These are phyloP conservation scores for Echeneis naucrates DNA, from an alignment of 2,797 vertebrate species.

Conservation along the genomic window DNA sequence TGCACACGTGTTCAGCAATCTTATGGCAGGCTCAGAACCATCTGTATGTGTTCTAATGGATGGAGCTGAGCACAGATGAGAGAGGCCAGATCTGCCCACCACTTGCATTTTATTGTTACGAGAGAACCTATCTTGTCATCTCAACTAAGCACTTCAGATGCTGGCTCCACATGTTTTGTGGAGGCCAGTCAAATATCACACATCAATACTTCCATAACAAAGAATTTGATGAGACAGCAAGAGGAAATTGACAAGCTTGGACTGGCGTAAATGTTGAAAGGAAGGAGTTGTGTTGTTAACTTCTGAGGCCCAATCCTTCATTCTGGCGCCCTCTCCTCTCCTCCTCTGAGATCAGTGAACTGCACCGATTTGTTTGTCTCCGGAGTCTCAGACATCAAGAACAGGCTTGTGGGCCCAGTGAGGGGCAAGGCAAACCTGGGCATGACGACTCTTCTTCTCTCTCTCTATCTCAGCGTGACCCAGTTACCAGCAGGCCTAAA, in stretches of 20 bases:
- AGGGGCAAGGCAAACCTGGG: constrained; percentile 52
- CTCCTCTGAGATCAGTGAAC: constrained; percentile 9
- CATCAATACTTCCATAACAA: constrained; percentile 5
- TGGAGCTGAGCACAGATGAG: constrained; percentile 30
- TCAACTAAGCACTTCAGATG: constrained; percentile 2
- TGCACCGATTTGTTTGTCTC: constrained; percentile 48
- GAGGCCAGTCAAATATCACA: constrained; percentile 21
- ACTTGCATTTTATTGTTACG: constrained; percentile 35
- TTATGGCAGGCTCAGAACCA: constrained; percentile 55
- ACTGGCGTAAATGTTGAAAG: constrained; percentile 27
- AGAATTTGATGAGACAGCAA: constrained; percentile 4
- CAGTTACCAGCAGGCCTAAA: constrained; percentile 69
- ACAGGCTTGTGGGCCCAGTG: constrained; percentile 63
- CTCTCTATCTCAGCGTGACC: constrained; percentile 50
- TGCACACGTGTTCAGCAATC: constrained; percentile 31
- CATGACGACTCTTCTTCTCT: constrained; percentile 33
- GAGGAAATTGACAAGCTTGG: constrained; percentile 3
- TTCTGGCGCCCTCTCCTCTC: not conserved
- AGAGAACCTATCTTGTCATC: constrained; percentile 35
- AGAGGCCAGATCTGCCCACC: constrained; percentile 13
- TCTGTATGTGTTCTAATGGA: constrained; percentile 46
- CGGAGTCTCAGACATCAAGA: constrained; percentile 63
- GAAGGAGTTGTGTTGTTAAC: constrained; percentile 6
- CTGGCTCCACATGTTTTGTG: constrained; percentile 6
- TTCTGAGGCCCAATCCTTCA: constrained; percentile 15